These are phyloP conservation scores for Sialia sialis DNA, from an alignment of 2,113 vertebrate genomes.

Conservation along the genomic window DNA sequence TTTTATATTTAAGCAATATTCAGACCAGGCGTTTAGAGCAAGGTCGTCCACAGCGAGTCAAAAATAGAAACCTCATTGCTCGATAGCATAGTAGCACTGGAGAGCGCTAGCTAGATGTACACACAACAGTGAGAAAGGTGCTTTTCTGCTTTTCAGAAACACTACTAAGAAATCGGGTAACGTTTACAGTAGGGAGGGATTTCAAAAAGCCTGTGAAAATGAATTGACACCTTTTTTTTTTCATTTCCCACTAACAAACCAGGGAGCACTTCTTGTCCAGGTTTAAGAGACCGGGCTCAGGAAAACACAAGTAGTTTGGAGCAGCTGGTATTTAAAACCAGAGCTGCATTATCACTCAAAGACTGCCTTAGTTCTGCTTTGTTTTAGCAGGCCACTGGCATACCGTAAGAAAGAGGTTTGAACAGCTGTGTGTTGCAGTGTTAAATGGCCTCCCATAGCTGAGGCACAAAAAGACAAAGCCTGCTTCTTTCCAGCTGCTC, in stretches of 20 bases:
- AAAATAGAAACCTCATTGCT: constrained; percentile 52
- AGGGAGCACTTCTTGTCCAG: not conserved
- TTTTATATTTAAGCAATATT: not conserved
- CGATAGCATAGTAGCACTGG: constrained; percentile 9
- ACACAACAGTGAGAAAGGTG: not conserved
- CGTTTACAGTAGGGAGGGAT: not conserved
- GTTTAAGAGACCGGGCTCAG: not conserved
- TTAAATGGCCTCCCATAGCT: constrained; percentile 13
- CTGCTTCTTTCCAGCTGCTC: not conserved
- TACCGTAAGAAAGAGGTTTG: not conserved
- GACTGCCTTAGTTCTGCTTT: not conserved
- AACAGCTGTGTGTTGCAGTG: not conserved
- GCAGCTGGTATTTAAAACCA: not conserved
- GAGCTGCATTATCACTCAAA: not conserved
- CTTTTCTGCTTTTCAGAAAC: constrained; percentile 18
- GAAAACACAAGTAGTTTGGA: not conserved
- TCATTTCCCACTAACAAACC: not conserved
- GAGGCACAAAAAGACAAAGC: constrained; percentile 34
- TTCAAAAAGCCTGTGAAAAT: not conserved
- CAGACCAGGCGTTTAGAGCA: not conserved
- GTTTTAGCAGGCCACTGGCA: constrained; percentile 1
- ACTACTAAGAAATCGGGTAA: not conserved
- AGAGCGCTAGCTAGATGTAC: not conserved
- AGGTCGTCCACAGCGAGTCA: constrained; percentile 2
- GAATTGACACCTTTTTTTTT: not conserved